These are phyloP conservation scores for Ceramica pisi DNA, from an alignment of 2,888 invertebrate species.

Conservation along the genomic window DNA sequence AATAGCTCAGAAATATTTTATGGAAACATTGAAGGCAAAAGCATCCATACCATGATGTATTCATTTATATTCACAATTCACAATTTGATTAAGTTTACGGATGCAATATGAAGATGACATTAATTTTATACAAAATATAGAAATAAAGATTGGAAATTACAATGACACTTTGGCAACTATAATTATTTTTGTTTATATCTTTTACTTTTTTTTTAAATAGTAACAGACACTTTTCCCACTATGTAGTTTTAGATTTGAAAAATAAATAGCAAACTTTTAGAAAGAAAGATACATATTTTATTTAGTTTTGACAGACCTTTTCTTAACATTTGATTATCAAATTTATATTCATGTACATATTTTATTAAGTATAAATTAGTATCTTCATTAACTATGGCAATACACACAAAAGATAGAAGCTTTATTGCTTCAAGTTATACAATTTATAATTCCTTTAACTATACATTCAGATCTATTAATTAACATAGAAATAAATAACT, in stretches of 20 bases:
- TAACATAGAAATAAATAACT: constrained; percentile 60
- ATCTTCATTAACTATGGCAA: constrained; percentile 59
- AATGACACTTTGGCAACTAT: constrained; percentile 59
- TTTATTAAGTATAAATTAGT: constrained; percentile 41
- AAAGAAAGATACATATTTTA: constrained; percentile 29
- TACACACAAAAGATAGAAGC: constrained; percentile 73
- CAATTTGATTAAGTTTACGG: constrained; percentile 4
- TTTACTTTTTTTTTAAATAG: constrained; percentile 19
- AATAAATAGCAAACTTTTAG: constrained; percentile 30
- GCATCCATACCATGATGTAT: constrained; percentile 28
- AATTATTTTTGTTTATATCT: constrained; percentile 6
- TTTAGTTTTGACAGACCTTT: constrained; percentile 53
- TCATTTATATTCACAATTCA: constrained; percentile 20
- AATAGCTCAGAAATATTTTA: constrained; percentile 33
- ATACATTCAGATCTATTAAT: constrained; percentile 79
- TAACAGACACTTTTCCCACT: constrained; percentile 37
- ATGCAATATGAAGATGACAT: constrained; percentile 13
- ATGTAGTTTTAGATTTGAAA: constrained; percentile 31
- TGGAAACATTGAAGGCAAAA: constrained; percentile 44
- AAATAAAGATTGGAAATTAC: constrained; percentile 21
- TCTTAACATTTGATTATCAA: constrained; percentile 48
- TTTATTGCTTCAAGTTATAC: constrained; percentile 76
- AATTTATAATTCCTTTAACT: constrained; percentile 69
- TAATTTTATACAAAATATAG: constrained; percentile 22
- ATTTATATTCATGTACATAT: constrained; percentile 42